Percentiles rank a stretch among this genome's conserved stretches.
Evolutionary conservation across 2,113 vertebrate genomes (phyloP).

Genomic region (Cynocephalus volans): DNA sequence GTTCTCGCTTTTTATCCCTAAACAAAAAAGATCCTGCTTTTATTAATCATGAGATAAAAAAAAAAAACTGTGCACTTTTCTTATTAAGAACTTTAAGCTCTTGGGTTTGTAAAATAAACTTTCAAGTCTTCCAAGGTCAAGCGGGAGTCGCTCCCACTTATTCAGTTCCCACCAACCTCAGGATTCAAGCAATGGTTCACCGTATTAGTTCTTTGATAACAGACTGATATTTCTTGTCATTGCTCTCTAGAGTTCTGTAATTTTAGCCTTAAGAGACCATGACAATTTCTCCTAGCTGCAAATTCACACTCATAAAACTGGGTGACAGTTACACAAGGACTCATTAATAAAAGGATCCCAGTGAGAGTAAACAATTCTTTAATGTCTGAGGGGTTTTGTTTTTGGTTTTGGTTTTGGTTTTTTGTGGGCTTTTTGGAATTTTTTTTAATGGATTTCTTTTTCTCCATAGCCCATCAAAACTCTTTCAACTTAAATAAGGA

Average conservation of each 20-base stretch:
- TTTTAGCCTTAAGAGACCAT: conserved; percentile 22
- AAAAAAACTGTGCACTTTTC: background rate
- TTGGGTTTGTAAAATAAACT: conserved; percentile 41
- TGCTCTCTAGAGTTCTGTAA: conserved; percentile 2
- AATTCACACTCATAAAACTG: conserved; percentile 63
- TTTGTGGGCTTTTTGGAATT: background rate
- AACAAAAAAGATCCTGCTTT: background rate
- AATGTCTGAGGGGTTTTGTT: background rate
- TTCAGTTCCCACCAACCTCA: background rate
- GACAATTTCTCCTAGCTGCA: conserved; percentile 46
- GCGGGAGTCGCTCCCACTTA: background rate
- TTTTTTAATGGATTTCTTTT: background rate
- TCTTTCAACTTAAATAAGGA: conserved; percentile 30
- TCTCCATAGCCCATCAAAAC: background rate
- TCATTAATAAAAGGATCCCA: conserved; percentile 26
- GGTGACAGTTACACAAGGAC: conserved; percentile 31
- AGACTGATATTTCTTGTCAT: background rate
- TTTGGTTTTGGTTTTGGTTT: background rate
- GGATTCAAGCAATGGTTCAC: conserved; percentile 51
- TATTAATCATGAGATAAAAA: background rate
- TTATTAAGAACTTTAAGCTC: conserved; percentile 33
- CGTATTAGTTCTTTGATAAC: conserved; percentile 22
- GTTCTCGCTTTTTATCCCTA: conserved; percentile 21
- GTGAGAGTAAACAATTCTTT: background rate
- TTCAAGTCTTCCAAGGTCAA: conserved; percentile 6